phyloP scores from a whole-genome alignment of 2,888 invertebrate species.

The Clitarchus hookeri region DNA sequence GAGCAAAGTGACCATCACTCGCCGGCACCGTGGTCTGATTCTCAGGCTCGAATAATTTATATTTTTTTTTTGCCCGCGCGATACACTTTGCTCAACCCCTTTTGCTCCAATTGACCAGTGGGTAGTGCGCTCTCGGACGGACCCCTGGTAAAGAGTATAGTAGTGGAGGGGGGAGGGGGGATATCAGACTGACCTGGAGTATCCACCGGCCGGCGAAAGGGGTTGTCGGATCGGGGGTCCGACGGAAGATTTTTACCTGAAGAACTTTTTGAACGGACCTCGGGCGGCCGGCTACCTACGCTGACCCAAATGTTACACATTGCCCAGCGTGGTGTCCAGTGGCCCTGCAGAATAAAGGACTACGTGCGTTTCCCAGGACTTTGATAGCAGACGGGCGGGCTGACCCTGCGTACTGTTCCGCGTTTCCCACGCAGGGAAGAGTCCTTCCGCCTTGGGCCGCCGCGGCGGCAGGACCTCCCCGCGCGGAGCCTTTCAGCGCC shows the following conservation, averaged over 20 bases:
- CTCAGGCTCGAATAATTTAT: not conserved
- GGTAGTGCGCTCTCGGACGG: not conserved
- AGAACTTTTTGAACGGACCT: not conserved
- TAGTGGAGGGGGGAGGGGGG: not conserved
- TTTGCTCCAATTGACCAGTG: not conserved
- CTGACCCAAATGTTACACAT: constrained; percentile 2
- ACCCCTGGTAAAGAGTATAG: too few relatives aligned
- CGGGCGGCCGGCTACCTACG: not conserved
- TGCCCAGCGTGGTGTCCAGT: not conserved
- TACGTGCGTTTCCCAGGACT: not conserved
- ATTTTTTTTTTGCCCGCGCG: not conserved
- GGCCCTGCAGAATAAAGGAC: not conserved
- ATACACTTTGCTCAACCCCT: not conserved
- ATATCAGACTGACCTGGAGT: not conserved
- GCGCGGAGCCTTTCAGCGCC: not conserved
- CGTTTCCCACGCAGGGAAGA: not conserved
- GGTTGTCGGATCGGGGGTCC: not conserved
- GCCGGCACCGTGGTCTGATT: not conserved
- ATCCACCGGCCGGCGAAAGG: not conserved
- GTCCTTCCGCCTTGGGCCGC: not conserved
- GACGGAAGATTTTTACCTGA: too few relatives aligned
- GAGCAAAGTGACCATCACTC: not conserved
- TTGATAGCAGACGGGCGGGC: not conserved
- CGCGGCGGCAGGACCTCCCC: not conserved
- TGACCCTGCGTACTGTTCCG: too few relatives aligned